A percentile compares a stretch with the other conserved stretches of the same genome.
Conservation (phyloP, 23 tunicate genomes). For the Aplidium turbinatum region DNA sequence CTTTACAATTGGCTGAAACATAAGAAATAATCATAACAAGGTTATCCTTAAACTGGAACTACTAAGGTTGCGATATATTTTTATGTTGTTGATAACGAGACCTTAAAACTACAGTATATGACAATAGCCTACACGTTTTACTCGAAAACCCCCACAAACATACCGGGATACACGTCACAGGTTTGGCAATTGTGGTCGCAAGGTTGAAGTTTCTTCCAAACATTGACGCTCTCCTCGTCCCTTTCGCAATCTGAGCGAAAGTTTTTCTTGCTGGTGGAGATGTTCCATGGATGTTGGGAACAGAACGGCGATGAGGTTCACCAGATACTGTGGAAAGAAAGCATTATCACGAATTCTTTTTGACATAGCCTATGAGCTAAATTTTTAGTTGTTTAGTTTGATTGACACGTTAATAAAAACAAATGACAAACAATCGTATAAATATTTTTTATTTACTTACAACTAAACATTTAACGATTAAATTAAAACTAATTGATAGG, state of each 20-base stretch:
- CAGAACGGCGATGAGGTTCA: conserved; percentile 41
- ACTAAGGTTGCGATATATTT: too few relatives aligned
- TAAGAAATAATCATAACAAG: background rate
- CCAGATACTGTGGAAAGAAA: background rate
- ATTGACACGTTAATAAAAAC: too few relatives aligned
- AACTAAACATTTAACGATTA: too few relatives aligned
- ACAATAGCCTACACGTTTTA: background rate
- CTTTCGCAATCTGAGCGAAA: conserved; percentile 28
- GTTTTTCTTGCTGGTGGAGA: conserved; percentile 20
- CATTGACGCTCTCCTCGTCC: conserved; percentile 69
- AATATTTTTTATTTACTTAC: too few relatives aligned
- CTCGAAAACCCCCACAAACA: too few relatives aligned
- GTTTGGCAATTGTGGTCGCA: conserved; percentile 9
- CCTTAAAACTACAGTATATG: background rate
- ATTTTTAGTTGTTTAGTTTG: too few relatives aligned
- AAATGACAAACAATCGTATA: too few relatives aligned
- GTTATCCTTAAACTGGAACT: background rate
- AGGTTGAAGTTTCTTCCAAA: conserved; percentile 68
- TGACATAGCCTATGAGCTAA: too few relatives aligned
- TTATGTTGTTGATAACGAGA: too few relatives aligned
- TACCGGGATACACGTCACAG: conserved; percentile 84
- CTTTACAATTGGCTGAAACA: conserved; percentile 72
- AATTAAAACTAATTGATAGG: too few relatives aligned
- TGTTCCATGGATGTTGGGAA: conserved; percentile 58
- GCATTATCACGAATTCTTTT: too few relatives aligned